These are phyloP conservation scores for Callionymus lyra DNA, from an alignment of 2,113 vertebrate species.

Conservation along the genomic window DNA sequence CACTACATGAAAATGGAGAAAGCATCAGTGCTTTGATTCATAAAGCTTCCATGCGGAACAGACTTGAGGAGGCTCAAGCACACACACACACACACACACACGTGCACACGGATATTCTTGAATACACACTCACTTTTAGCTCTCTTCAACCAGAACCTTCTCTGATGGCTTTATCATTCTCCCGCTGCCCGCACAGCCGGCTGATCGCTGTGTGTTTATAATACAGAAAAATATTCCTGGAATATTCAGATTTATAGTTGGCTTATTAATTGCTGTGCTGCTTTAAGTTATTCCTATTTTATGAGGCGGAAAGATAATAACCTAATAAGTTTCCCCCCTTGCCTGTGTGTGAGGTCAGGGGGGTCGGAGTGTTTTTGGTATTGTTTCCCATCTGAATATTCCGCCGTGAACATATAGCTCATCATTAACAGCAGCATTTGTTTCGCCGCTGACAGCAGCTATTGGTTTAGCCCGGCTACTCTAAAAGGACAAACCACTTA, in stretches of 20 bases:
- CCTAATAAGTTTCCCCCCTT: constrained; percentile 66
- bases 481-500: constrained; percentile 28
- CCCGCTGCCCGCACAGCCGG: constrained; percentile 43
- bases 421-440: constrained; percentile 33
- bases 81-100: constrained; percentile 35
- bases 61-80: constrained; percentile 46
- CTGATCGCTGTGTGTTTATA: constrained; percentile 37
- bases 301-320: constrained; percentile 77
- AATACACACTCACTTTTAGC: constrained; percentile 53
- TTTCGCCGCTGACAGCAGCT: constrained; percentile 26
- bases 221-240: constrained; percentile 67
- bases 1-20: constrained; percentile 77
- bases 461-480: constrained; percentile 26
- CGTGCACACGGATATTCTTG: constrained; percentile 28
- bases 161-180: constrained; percentile 66
- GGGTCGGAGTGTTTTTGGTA: constrained; percentile 46
- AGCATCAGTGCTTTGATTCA: constrained; percentile 76
- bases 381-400: constrained; percentile 46
- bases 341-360: constrained; percentile 46
- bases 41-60: constrained; percentile 79
- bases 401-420: constrained; percentile 36
- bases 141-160: constrained; percentile 67
- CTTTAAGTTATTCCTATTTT: constrained; percentile 73
- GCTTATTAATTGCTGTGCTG: constrained; percentile 66
- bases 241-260: constrained; percentile 74